These are phyloP conservation scores for Arenaria interpres DNA, from an alignment of 2,113 vertebrate genomes.

Conservation along the genomic window DNA sequence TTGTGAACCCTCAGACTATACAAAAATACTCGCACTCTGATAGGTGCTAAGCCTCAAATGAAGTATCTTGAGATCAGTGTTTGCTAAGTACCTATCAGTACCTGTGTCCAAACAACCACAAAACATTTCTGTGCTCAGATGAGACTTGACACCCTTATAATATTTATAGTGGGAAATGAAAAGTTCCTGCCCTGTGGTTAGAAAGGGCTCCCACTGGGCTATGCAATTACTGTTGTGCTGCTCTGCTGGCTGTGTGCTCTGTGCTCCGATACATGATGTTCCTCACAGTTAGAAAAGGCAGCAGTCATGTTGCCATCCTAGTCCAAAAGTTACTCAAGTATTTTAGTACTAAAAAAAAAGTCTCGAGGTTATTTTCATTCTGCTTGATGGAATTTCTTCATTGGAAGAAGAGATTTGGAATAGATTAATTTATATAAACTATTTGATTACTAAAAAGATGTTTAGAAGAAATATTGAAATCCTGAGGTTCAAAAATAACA, in stretches of 20 bases:
- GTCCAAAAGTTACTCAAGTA: neutral
- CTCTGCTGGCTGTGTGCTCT: neutral
- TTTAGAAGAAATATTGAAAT: neutral
- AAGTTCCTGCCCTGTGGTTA: neutral
- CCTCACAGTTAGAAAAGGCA: neutral
- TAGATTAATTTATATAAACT: neutral
- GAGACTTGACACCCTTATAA: neutral
- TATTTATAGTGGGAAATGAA: neutral
- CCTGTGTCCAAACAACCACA: neutral
- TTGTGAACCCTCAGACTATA: neutral
- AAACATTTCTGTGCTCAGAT: neutral
- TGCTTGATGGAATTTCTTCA: neutral
- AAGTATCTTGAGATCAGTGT: neutral
- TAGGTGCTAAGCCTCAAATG: neutral
- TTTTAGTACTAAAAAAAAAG: neutral
- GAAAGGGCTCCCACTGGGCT: neutral
- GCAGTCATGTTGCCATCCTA: accelerated
- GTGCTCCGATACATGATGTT: neutral
- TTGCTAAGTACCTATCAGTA: neutral
- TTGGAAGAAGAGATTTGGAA: neutral
- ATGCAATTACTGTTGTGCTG: neutral
- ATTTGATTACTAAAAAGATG: neutral
- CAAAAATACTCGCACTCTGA: neutral
- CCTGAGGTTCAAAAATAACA: neutral
- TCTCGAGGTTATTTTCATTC: neutral